phyloP scores from a whole-genome alignment of 2,113 vertebrate species.

The Conger conger region DNA sequence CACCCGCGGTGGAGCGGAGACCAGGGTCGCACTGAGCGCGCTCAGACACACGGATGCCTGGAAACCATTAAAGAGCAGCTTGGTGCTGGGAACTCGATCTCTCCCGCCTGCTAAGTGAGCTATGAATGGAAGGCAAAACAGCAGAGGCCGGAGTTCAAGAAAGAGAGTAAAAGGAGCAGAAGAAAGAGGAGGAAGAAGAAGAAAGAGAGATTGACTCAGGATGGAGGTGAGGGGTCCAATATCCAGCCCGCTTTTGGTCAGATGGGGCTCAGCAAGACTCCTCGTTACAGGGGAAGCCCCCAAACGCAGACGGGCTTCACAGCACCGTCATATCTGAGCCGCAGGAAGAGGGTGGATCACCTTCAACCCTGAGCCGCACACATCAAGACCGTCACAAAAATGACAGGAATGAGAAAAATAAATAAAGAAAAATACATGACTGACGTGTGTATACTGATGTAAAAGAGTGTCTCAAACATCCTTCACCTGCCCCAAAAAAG shows the following conservation, averaged over 20 bases:
- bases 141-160: constrained; percentile 58
- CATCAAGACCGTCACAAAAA: too few species aligned
- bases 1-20: constrained; percentile 65
- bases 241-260: constrained; percentile 18
- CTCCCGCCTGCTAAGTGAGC: constrained; percentile 63
- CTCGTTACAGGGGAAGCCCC: constrained; percentile 3
- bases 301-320: neutral
- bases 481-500: too few species aligned
- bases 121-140: constrained; percentile 58
- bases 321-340: neutral
- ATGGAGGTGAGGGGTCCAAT: constrained; percentile 21
- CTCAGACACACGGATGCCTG: constrained; percentile 66
- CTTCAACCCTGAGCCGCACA: too few species aligned
- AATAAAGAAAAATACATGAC: too few species aligned
- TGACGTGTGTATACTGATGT: too few species aligned
- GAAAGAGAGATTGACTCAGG: neutral
- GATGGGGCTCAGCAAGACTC: constrained; percentile 14
- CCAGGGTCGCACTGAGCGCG: constrained; percentile 60
- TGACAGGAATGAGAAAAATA: too few species aligned
- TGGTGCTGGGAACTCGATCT: constrained; percentile 64
- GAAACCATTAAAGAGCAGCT: constrained; percentile 73
- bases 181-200: constrained; percentile 34
- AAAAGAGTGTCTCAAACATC: too few species aligned
- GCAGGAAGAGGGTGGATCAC: neutral
- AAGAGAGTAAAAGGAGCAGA: constrained; percentile 9